A percentile compares a stretch with the other conserved stretches of the same genome.
phyloP scores from a whole-genome alignment of 2,113 vertebrate species.

The Periophthalmus modestus region DNA sequence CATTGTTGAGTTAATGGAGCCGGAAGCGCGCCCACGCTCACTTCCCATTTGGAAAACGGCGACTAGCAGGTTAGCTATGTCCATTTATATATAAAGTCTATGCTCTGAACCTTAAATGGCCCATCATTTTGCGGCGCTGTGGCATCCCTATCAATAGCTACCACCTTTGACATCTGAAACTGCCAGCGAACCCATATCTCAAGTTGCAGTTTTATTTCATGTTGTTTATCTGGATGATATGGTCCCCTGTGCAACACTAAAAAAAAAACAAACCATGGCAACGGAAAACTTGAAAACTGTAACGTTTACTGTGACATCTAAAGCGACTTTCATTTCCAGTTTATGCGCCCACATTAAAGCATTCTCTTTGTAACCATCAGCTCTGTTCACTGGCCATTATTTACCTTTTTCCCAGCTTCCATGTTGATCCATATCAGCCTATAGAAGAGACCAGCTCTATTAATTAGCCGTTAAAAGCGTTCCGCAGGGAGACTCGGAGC shows the following conservation, averaged over 20 bases:
- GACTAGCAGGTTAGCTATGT: no score
- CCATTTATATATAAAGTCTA: no score
- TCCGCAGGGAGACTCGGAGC: conserved; percentile 46
- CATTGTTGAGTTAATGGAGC: no score
- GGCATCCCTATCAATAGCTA: no score
- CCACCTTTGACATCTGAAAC: not conserved
- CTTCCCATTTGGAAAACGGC: no score
- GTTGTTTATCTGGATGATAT: conserved; percentile 5
- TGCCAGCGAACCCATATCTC: not conserved
- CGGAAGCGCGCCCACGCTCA: no score
- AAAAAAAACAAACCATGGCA: conserved; percentile 25
- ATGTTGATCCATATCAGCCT: conserved; percentile 34
- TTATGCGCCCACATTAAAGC: not conserved
- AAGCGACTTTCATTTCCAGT: conserved; percentile 27
- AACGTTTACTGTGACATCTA: conserved; percentile 49
- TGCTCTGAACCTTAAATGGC: no score
- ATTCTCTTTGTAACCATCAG: conserved; percentile 13
- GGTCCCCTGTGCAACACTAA: conserved; percentile 16
- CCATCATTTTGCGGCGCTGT: no score
- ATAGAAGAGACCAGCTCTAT: conserved; percentile 39
- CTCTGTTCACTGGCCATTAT: conserved; percentile 21
- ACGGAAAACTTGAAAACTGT: no score
- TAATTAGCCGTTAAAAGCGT: conserved; percentile 58
- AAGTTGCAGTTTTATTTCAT: not conserved
- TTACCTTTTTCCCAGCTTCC: conserved; percentile 30